Percentiles rank a stretch among this genome's conserved stretches.
Evolutionary conservation across 2,797 vertebrate genomes (phyloP).

Genomic region (Carapus acus): DNA sequence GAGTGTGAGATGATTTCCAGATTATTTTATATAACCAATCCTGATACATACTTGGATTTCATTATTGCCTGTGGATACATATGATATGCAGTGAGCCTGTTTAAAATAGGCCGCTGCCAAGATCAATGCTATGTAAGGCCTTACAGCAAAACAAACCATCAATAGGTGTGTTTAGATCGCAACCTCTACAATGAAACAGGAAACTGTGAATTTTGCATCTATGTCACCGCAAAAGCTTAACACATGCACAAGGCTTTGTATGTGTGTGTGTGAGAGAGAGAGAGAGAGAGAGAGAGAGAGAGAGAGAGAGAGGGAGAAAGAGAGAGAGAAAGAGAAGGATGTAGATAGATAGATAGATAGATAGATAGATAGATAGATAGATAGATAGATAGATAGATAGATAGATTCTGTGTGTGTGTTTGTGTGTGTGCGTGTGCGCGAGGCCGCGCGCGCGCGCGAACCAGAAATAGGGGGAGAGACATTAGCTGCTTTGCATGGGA

Average conservation of each 20-base stretch:
- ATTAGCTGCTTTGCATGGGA: constrained; percentile 83
- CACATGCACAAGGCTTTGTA: constrained; percentile 40
- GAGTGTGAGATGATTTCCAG: neutral
- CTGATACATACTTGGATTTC: neutral
- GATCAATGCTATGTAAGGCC: constrained; percentile 69
- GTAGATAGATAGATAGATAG: too few species aligned
- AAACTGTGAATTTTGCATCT: constrained; percentile 52
- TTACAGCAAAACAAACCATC: constrained; percentile 72
- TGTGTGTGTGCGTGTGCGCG: too few species aligned
- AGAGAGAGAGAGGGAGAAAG: constrained; percentile 1
- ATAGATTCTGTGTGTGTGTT: too few species aligned
- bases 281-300: neutral
- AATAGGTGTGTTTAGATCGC: constrained; percentile 63
- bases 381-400: too few species aligned
- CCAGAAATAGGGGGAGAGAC: constrained; percentile 32
- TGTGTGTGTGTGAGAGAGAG: constrained; percentile 17
- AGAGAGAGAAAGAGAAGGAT: neutral
- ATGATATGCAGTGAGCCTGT: constrained; percentile 51
- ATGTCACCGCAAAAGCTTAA: constrained; percentile 35
- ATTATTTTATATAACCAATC: neutral
- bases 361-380: too few species aligned
- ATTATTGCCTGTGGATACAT: constrained; percentile 17
- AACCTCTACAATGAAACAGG: constrained; percentile 58
- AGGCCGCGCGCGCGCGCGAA: too few species aligned
- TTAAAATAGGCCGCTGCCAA: constrained; percentile 60